These are phyloP conservation scores for Synergus umbraculus DNA, from an alignment of 2,888 invertebrate genomes.

Conservation along the genomic window DNA sequence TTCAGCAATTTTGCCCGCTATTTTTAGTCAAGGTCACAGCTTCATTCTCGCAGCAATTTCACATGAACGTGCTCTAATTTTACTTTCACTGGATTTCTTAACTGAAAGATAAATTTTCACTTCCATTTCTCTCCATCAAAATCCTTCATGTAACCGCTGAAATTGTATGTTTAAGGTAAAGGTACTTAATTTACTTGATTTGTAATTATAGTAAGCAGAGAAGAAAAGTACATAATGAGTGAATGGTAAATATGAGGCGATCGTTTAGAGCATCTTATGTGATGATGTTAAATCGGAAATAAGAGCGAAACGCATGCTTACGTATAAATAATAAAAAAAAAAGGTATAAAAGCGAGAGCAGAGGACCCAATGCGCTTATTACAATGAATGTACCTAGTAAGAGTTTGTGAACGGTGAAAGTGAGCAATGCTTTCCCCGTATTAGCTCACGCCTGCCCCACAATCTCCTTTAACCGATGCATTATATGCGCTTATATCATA, in stretches of 20 bases:
- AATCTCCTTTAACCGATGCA: constrained; percentile 71
- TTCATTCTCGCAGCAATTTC: too few species aligned
- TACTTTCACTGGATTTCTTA: too few species aligned
- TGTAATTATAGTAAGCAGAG: neutral
- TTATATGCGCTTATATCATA: constrained; percentile 70
- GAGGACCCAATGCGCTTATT: constrained; percentile 48
- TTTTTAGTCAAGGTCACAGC: neutral
- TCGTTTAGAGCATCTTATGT: neutral
- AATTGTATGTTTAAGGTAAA: neutral
- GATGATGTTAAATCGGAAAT: neutral
- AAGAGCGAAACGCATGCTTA: neutral
- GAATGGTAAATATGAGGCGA: neutral
- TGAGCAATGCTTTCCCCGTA: constrained; percentile 72
- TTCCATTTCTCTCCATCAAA: neutral
- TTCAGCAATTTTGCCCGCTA: neutral
- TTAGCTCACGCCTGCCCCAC: constrained; percentile 64
- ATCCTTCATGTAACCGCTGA: neutral
- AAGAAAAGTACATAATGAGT: neutral
- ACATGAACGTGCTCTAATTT: too few species aligned
- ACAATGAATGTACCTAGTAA: constrained; percentile 57
- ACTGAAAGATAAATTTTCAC: neutral
- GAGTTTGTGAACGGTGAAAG: constrained; percentile 69
- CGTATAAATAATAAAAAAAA: constrained; percentile 39
- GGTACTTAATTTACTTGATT: neutral
- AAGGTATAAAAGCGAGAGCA: constrained; percentile 43